phyloP scores from a whole-genome alignment of 2,797 vertebrate species.

The Thunnus albacares region DNA sequence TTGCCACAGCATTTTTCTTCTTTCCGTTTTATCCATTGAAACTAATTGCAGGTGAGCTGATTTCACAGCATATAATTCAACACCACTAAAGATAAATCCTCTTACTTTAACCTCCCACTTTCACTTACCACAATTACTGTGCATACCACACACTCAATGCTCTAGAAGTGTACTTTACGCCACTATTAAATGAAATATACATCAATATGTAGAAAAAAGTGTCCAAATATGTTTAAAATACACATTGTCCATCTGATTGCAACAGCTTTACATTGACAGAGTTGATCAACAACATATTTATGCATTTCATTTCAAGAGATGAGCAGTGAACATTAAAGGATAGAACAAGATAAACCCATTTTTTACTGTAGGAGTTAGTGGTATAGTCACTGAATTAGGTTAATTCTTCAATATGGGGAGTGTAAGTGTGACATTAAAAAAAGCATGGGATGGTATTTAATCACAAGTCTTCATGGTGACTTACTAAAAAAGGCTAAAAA shows the following conservation, averaged over 20 bases:
- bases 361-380: background rate
- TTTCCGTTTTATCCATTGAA: background rate
- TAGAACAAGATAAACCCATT: background rate
- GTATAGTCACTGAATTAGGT: background rate
- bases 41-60: background rate
- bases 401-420: slow-evolving; percentile 3
- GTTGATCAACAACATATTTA: background rate
- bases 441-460: background rate
- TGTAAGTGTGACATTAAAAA: slow-evolving; percentile 3
- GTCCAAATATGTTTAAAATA: slow-evolving; percentile 5
- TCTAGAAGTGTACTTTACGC: background rate
- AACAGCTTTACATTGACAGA: background rate
- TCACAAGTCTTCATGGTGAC: slow-evolving; percentile 2
- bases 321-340: background rate
- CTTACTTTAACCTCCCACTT: background rate
- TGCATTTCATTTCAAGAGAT: background rate
- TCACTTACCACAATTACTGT: background rate
- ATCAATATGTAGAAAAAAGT: background rate
- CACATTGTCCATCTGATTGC: background rate
- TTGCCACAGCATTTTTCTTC: too few species aligned
- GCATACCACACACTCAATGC: background rate
- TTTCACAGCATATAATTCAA: background rate
- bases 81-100: background rate
- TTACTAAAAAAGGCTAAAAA: background rate
- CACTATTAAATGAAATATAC: background rate